Base-by-base conservation (phyloP, 2,113 vertebrate species). In the Megalops atlanticus region DNA sequence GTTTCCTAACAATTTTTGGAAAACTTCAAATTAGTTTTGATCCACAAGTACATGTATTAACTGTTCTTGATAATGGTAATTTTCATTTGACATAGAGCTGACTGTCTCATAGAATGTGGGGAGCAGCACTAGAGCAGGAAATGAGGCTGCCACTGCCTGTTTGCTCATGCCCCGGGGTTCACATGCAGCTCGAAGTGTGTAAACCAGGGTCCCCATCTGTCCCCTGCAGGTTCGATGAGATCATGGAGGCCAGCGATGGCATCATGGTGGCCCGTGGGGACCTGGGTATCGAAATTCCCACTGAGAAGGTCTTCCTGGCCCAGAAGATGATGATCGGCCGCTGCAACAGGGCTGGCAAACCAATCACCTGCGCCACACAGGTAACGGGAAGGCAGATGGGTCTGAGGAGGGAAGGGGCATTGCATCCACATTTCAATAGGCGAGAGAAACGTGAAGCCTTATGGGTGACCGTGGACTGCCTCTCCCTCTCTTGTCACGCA, bases 251-350 rank as follows among this genome's bases (percentile, higher is more conserved):
- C 76, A 99, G 98, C 0, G 98, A 99, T 86, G 98, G 98, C 75
- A 99, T 99, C 88, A 99, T 99, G 98, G 97, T 99, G 81, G 98
- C 98, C 39, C 98, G 98, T 0, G 98, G 98, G 41, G 97, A 99
- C 83, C 92, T 99, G 54, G 98, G 98, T 39, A 99, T 99, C 0
- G 98, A 99, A 92, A 99, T 99, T 88, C 98, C 98, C 0, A 96
- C 96, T 72, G 98, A 99, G 86, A 99, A 99, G 85, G 98, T 99
- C 84, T 99, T 99, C 90, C 87, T 99, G 0, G 98, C 98, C 54
- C 98, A 99, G 91, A 99, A 99, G 91, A 99, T 99, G 98, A 97
- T 99, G 97, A 99, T 98, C 16, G 97, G 97, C 15, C 95, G 94
- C 11, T 98, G 98, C 94, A 98, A 96, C 92, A 96, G 96, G 81